These are phyloP conservation scores for Caenorhabditis plicata DNA, from an alignment of 2,888 invertebrate species.

Conservation along the genomic window DNA sequence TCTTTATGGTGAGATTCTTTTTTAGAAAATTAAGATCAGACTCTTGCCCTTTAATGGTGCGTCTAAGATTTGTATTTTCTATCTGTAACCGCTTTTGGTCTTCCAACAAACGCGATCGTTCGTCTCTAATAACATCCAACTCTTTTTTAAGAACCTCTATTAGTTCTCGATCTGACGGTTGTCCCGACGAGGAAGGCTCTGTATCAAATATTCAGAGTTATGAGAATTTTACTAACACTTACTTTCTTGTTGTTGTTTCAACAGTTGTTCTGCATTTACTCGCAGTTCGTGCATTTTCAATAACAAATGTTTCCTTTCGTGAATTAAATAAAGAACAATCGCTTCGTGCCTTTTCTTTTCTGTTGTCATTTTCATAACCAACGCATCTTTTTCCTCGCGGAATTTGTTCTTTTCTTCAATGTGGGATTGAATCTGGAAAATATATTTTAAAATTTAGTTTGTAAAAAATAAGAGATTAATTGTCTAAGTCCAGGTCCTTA, in stretches of 20 bases:
- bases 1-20: slow-evolving; percentile 30
- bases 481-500: too few relatives aligned
- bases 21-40: slow-evolving; percentile 33
- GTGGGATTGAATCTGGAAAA: slow-evolving; percentile 43
- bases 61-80: slow-evolving; percentile 34
- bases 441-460: neutral
- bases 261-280: slow-evolving; percentile 22
- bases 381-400: slow-evolving; percentile 31
- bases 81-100: slow-evolving; percentile 33
- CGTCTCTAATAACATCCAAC: slow-evolving; percentile 29
- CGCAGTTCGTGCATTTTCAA: slow-evolving; percentile 45
- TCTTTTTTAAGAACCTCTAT: slow-evolving; percentile 42
- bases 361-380: slow-evolving; percentile 31
- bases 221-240: slow-evolving; percentile 6
- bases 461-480: too few relatives aligned
- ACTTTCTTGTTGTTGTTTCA: slow-evolving; percentile 3
- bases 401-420: slow-evolving; percentile 29
- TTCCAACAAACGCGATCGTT: slow-evolving; percentile 29
- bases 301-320: slow-evolving; percentile 49
- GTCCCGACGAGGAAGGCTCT: neutral
- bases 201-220: neutral
- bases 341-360: slow-evolving; percentile 51
- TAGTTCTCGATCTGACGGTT: slow-evolving; percentile 21
- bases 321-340: slow-evolving; percentile 47
- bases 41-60: slow-evolving; percentile 39